Evolutionary conservation across 2,888 invertebrate species (phyloP).

Genomic region (Melinaea menophilus): DNA sequence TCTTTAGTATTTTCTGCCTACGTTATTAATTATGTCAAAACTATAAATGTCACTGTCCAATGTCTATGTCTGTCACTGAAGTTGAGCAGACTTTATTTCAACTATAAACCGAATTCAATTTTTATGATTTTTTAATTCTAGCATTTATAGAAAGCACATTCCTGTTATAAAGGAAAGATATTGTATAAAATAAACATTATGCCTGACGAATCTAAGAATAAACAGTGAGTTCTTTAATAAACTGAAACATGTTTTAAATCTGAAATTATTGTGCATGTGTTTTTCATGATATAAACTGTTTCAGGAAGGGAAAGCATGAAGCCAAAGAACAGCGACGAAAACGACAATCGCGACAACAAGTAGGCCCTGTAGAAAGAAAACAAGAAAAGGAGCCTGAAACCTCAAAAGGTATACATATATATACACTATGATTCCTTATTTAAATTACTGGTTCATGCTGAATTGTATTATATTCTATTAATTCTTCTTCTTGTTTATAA

Average conservation of each 20-base stretch:
- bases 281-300: constrained; percentile 27
- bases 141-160: no score
- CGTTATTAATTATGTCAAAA: no score
- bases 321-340: constrained; percentile 64
- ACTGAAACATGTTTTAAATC: neutral
- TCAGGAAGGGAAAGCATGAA: constrained; percentile 55
- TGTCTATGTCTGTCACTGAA: no score
- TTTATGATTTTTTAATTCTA: no score
- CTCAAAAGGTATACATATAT: constrained; percentile 26
- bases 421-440: neutral
- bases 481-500: no score
- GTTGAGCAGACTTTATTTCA: no score
- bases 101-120: no score
- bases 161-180: no score
- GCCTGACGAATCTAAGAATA: constrained; percentile 58
- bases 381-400: constrained; percentile 29
- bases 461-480: neutral
- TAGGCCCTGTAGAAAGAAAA: constrained; percentile 38
- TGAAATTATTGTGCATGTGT: neutral
- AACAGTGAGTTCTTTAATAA: constrained; percentile 42
- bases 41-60: no score
- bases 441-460: neutral
- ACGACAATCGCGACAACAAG: constrained; percentile 46
- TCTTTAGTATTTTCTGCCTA: no score
- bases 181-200: constrained; percentile 34